phyloP scores from a whole-genome alignment of 1,140 invertebrate species.

The Anastrepha ludens region DNA sequence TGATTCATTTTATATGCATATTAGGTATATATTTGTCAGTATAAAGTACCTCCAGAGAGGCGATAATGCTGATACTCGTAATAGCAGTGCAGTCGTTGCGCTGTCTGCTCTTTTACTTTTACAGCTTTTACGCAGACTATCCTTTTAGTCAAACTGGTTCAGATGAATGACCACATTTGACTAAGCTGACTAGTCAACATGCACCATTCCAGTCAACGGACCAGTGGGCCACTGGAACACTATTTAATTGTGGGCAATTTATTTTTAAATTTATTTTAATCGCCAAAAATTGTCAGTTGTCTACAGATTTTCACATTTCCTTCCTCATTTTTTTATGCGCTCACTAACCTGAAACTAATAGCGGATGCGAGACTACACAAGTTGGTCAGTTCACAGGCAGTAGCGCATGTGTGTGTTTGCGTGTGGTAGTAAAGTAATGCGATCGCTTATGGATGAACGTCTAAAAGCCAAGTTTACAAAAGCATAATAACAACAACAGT shows the following conservation, averaged over 20 bases:
- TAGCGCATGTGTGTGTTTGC: neutral
- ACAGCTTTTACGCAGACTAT: neutral
- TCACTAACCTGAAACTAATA: neutral
- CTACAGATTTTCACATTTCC: constrained; percentile 8
- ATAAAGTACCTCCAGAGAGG: neutral
- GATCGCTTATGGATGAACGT: neutral
- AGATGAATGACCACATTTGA: neutral
- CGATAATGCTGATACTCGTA: neutral
- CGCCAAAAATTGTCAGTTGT: neutral
- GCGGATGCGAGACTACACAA: neutral
- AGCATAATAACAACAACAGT: neutral
- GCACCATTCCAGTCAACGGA: neutral
- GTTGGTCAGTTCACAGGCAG: neutral
- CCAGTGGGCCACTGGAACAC: constrained; percentile 43
- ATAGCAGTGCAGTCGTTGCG: neutral
- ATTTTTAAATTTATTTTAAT: neutral
- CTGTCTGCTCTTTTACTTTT: neutral
- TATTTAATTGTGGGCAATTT: neutral
- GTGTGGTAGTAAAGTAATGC: neutral
- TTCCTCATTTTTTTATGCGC: constrained; percentile 5
- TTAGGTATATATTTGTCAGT: neutral
- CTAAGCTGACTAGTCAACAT: neutral
- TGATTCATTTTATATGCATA: too few relatives aligned
- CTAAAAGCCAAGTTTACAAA: constrained; percentile 21
- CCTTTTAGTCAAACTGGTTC: neutral